Base-by-base conservation (phyloP, 2,888 invertebrate species). In the Dynastes grantii region DNA sequence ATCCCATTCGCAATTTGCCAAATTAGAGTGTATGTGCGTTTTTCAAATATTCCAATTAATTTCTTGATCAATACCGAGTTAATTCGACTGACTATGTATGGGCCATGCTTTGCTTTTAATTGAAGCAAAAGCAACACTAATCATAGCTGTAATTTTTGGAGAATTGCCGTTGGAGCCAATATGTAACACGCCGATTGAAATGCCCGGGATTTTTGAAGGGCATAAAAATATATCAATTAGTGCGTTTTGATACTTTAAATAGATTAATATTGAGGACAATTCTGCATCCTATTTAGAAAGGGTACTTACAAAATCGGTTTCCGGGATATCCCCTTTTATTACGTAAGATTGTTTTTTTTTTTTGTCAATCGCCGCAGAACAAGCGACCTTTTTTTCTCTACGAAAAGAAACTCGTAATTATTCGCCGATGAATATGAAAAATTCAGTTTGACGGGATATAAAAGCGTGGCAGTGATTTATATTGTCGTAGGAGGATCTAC, bases 401-500 rank as follows among this genome's bases (percentile, higher is more conserved):
- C 53, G 2, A 5, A 53, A 53, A n/a, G 53, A 53, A 16, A 53
- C 5, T 53, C 5, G n/a, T 53, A 53, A 53, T 53, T 53, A 53
- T 53, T 53, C 5, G 16, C 0, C 2, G 53, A 53, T 53, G 53
- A 53, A 53, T 53, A 53, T 16, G 53, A 53, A n/a, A 53, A 53
- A 53, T 53, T 53, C 32, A n/a, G 64, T 64, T 37, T 64, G 37
- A 64, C 37, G 37, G 29, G 6, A 37, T 37, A 37, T 37, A 64
- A 64, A 64, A 64, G 64, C 32, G 64, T n/a, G 64, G 53, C 37
- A 64, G 29, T 64, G 64, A 64, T 64, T 64, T 64, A 64, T 64
- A 64, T 37, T 37, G 64, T 64, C 32, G 64, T 37, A 37, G n/a
- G 64, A 64, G 64, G 29, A 32, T 64, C 29, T 29, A 37, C n/a